Conservation (phyloP, 2,888 invertebrate species). For the Agriopis aurantiaria region DNA sequence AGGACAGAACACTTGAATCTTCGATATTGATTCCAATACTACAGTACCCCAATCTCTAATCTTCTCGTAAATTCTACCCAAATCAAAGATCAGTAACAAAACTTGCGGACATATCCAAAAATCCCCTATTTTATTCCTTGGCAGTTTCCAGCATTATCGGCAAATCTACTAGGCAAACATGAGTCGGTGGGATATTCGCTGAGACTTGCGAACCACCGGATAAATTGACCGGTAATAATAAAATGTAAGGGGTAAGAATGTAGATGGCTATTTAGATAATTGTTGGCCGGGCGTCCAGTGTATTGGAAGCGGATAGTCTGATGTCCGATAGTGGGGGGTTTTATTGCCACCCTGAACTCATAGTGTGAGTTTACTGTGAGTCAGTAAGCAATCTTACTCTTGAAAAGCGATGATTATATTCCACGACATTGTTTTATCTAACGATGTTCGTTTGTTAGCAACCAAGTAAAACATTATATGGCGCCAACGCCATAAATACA, state of each 20-base stretch:
- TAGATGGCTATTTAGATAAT: constrained; percentile 88
- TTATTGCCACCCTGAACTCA: constrained; percentile 70
- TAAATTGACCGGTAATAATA: constrained; percentile 87
- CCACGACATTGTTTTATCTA: neutral
- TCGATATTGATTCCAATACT: constrained; percentile 12
- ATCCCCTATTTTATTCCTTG: constrained; percentile 72
- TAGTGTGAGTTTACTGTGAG: constrained; percentile 2
- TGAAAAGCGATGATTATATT: neutral
- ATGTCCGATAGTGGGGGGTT: constrained; percentile 73
- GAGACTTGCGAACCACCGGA: constrained; percentile 81
- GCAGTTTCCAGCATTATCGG: constrained; percentile 73
- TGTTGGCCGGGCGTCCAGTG: constrained; percentile 78
- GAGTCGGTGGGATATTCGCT: constrained; percentile 67
- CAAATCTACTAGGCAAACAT: constrained; percentile 81
- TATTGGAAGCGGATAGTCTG: constrained; percentile 77
- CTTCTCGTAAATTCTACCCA: constrained; percentile 37
- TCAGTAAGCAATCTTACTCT: constrained; percentile 23
- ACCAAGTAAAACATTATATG: too few relatives aligned
- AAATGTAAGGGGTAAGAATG: constrained; percentile 87
- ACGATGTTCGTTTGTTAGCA: too few relatives aligned
- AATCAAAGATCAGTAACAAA: constrained; percentile 34
- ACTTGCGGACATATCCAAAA: constrained; percentile 52
- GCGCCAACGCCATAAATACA: too few relatives aligned
- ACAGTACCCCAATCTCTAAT: constrained; percentile 29
- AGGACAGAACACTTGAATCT: neutral